Base-by-base conservation (phyloP, 2,113 vertebrate genomes). In the Meriones unguiculatus region DNA sequence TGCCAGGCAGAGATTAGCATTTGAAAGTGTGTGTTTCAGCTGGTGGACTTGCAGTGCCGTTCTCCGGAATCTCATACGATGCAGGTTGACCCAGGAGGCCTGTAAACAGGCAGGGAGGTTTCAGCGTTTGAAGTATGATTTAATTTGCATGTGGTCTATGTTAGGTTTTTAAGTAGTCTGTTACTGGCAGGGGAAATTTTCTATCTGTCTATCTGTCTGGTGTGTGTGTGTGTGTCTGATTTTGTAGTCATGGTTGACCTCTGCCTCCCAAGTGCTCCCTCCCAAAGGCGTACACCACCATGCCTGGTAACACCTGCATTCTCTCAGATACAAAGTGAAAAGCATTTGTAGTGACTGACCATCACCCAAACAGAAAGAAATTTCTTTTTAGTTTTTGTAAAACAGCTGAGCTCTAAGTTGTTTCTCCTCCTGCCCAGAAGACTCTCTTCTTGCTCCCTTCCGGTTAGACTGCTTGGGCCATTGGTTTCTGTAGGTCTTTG, bases 1-100 rank as follows among this genome's bases (percentile, higher is more conserved):
- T 50, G 84, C 88, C 54, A 73, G 52, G 92, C 81, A 81, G 97
- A 93, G 57, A 82, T 73, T 94, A 81, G 50, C 87, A 35, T 54
- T 50, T 91, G 81, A 94, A 97, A 93, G 96, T 90, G 91, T 95
- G 10, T 96, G 84, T 96, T 96, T 93, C 91, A 94, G 69, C 92
- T 52, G 70, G 77, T 38, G 64, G 75, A 81, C 85, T 91, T 92
- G 20, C 24, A 86, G 14, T 46, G 85, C 52, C n/a, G 77, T 93
- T 91, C 93, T 94, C 80, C 52, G 57, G n/a, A 65, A 65, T 87
- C 35, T 50, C 64, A 9, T 75, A 41, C 22, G 54, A 93, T 70
- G 85, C 87, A 96, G 95, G 86, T 93, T 65, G 38, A 86, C 89
- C 32, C 30, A 87, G 70, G 32, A 86, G 78, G 41, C 25, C 54